These are phyloP conservation scores for Melieria omissa DNA, from an alignment of 2,888 invertebrate species.

Conservation along the genomic window DNA sequence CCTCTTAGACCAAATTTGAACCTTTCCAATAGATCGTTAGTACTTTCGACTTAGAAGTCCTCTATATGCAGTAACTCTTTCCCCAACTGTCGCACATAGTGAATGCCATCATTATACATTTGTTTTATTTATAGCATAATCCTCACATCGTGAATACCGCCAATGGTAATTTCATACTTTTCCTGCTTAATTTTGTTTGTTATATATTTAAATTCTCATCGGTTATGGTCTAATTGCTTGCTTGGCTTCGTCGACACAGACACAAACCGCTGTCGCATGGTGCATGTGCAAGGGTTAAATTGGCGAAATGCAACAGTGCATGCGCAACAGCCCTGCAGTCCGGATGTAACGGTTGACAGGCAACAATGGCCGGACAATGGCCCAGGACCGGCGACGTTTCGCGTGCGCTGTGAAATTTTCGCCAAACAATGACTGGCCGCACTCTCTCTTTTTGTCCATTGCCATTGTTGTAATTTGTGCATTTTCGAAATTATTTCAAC, in stretches of 20 bases:
- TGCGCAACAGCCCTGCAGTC: neutral
- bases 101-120: too few relatives aligned
- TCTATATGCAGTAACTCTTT: too few relatives aligned
- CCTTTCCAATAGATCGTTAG: too few relatives aligned
- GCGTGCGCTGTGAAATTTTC: conserved; percentile 14
- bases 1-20: too few relatives aligned
- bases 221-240: conserved; percentile 62
- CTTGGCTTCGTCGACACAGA: conserved; percentile 3
- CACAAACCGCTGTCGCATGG: neutral
- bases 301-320: neutral
- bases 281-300: conserved; percentile 17
- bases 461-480: conserved; percentile 6
- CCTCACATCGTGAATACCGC: too few relatives aligned
- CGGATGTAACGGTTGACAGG: conserved; percentile 65
- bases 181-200: too few relatives aligned
- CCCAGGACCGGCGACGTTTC: conserved; percentile 15
- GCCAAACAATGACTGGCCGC: conserved; percentile 17
- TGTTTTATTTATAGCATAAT: too few relatives aligned
- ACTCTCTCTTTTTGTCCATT: conserved; percentile 11
- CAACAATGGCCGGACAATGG: conserved; percentile 42
- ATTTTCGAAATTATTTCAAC: conserved; percentile 16
- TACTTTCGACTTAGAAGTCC: too few relatives aligned
- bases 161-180: too few relatives aligned
- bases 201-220: conserved; percentile 26
- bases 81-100: too few relatives aligned